Conservation (phyloP, 2,888 invertebrate species). For the Mesorhabditis belari region DNA sequence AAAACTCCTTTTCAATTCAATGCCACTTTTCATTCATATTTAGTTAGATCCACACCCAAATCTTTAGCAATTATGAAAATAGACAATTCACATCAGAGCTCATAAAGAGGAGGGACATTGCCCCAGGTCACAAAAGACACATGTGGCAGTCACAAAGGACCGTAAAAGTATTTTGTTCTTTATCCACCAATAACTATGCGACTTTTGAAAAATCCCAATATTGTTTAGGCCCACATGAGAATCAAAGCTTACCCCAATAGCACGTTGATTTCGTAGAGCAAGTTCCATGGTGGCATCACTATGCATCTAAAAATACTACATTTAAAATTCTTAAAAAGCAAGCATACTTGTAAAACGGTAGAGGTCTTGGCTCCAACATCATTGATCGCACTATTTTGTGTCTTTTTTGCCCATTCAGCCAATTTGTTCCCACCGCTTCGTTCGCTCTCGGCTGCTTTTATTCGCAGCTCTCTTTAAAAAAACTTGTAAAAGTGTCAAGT, state of each 20-base stretch:
- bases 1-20: neutral
- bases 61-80: neutral
- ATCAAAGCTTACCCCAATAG: neutral
- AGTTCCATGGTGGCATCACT: neutral
- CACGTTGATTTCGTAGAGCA: neutral
- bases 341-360: too few relatives aligned
- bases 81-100: neutral
- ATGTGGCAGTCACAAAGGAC: too few relatives aligned
- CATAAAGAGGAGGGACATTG: neutral
- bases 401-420: slow-evolving; percentile 16
- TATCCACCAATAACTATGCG: too few relatives aligned
- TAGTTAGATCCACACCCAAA: neutral
- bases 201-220: too few relatives aligned
- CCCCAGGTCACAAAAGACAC: too few relatives aligned
- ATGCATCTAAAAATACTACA: too few relatives aligned
- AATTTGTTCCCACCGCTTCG: slow-evolving; percentile 16
- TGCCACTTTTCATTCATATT: neutral
- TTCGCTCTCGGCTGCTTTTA: slow-evolving; percentile 19
- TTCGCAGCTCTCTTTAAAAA: slow-evolving; percentile 14
- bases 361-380: slow-evolving; percentile 20
- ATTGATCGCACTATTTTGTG: slow-evolving; percentile 23
- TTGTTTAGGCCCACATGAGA: too few relatives aligned
- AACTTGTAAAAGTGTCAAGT: neutral
- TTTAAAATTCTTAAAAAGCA: too few relatives aligned
- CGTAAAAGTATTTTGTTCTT: too few relatives aligned